These are phyloP conservation scores for Aramus guarauna DNA, from an alignment of 2,113 vertebrate genomes.

Conservation along the genomic window DNA sequence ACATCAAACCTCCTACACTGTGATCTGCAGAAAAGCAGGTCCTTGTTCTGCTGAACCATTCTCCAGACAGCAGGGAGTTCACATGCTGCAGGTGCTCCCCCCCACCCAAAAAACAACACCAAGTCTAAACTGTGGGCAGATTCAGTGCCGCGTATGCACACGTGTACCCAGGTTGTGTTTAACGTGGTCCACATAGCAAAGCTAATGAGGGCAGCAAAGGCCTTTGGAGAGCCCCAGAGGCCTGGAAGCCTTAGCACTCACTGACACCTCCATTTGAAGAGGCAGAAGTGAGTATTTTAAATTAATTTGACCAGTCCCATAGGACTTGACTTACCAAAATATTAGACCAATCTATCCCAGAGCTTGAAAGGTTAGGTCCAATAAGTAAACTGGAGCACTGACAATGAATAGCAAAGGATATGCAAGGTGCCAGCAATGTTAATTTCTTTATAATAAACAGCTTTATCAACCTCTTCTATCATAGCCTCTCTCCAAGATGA, in stretches of 20 bases:
- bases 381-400: not conserved
- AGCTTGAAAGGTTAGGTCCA: not conserved
- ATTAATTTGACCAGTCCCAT: not conserved
- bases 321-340: not conserved
- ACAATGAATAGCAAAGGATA: not conserved
- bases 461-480: conserved; percentile 10
- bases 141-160: no score
- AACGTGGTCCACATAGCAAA: not conserved
- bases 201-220: not conserved
- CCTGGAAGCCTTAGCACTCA: fast-evolving
- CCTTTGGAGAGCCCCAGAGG: not conserved
- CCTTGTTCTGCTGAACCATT: not conserved
- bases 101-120: fast-evolving
- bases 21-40: not conserved
- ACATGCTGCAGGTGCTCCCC: not conserved
- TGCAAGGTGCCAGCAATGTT: not conserved
- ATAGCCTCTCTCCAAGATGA: not conserved
- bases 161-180: not conserved
- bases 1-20: not conserved
- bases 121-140: not conserved
- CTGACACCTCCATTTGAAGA: not conserved
- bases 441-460: conserved; percentile 9
- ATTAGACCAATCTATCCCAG: not conserved
- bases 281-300: not conserved
- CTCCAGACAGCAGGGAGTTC: not conserved